Evolutionary conservation across 2,797 vertebrate species (phyloP).

Genomic region (Carduelis carduelis): DNA sequence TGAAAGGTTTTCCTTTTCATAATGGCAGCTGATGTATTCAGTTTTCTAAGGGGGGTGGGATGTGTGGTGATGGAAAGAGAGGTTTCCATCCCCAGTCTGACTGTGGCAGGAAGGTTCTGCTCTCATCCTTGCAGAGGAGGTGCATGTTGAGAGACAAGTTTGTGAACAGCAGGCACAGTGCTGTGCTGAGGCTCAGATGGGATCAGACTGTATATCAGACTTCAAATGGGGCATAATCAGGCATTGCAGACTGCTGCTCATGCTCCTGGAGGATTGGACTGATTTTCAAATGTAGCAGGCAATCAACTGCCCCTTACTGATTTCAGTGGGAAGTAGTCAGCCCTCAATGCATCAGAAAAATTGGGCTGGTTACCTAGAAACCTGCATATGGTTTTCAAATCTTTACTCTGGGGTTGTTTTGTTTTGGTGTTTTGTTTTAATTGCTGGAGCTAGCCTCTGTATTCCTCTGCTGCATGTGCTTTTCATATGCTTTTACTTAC

Average conservation of each 20-base stretch:
- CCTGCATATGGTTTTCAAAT: not conserved
- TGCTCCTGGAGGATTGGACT: not conserved
- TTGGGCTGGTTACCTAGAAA: conserved; percentile 1
- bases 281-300: conserved; percentile 13
- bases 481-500: not conserved
- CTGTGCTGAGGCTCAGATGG: not conserved
- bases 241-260: not conserved
- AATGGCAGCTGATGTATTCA: not conserved
- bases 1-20: not conserved
- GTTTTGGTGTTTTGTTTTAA: not conserved
- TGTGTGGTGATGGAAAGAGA: not conserved
- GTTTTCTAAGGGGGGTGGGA: accelerated
- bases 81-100: not conserved
- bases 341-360: not conserved
- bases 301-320: not conserved
- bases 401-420: not conserved
- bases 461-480: not conserved
- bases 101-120: not conserved
- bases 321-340: not conserved
- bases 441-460: not conserved
- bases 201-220: not conserved
- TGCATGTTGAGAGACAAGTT: not conserved
- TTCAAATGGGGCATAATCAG: conserved; percentile 19
- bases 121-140: not conserved
- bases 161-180: not conserved